Evolutionary conservation across 53 echinoderm and acorn worm genomes (phyloP), one percentile per base, ranked within the genome.

Genomic region (Arbacia lixula): DNA sequence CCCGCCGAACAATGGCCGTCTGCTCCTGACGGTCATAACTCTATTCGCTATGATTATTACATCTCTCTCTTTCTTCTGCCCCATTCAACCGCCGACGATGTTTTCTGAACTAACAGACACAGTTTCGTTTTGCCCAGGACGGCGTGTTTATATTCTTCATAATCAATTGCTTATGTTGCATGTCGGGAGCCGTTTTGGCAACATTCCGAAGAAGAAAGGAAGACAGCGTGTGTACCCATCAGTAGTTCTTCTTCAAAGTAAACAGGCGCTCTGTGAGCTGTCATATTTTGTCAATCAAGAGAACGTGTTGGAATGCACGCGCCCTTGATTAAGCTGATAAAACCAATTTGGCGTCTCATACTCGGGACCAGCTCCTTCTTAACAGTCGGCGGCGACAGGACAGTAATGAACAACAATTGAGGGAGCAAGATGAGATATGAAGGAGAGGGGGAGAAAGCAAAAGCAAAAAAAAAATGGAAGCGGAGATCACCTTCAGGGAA

Each of bases 341-440:
- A 66, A 37, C 66, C 66, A 66, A 66, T 66, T 66, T 66, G 24
- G 36, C 9, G 8, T 66, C 38, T 56, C 24, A 66, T 66, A 66
- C 22, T 37, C 38, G 24, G n/a, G n/a, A n/a, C n/a, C n/a, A n/a
- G n/a, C n/a, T n/a, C n/a, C n/a, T n/a, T n/a, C 38, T 36, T 37
- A 24, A 36, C 36, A 66, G 36, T 9, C 37, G 38, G 36, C 9
- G 37, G 21, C 36, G 3, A 22, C 38, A 22, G 38, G 20, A 38
- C 12, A 38, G 4, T 66, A 66, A 66, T 66, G 66, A 66, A 66
- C 66, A 66, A 16, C 25, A 39, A 40, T 29, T 41, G 28, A 29
- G 14, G 14, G 14, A 14, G 14, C 6, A 46, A 46, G 8, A 43
- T 26, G 5, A 40, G 71, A 26, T 29, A 46, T 29, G 38, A 33